Evolutionary conservation across 2,797 vertebrate genomes (phyloP).

Genomic region (Cirrhinus mrigala): DNA sequence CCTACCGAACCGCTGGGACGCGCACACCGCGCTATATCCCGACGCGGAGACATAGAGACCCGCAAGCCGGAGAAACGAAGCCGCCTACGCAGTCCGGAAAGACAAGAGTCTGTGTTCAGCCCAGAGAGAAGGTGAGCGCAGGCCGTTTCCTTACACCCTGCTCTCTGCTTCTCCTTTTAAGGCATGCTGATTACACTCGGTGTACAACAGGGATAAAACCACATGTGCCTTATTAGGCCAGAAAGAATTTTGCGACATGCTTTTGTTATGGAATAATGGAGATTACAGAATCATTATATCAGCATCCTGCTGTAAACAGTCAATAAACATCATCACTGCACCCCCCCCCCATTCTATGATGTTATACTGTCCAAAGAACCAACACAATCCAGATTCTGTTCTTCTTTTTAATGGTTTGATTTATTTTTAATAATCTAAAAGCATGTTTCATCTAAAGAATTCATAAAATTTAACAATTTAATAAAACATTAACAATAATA

Average conservation of each 20-base stretch:
- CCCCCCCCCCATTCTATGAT: background rate
- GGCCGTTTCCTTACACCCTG: background rate
- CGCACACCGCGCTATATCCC: constrained; percentile 62
- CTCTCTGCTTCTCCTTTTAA: constrained; percentile 68
- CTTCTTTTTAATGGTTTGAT: background rate
- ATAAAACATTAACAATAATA: background rate
- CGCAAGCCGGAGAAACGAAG: constrained; percentile 82
- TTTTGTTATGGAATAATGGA: constrained; percentile 37
- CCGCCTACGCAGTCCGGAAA: constrained; percentile 76
- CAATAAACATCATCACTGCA: constrained; percentile 54
- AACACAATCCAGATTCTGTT: background rate
- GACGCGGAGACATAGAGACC: constrained; percentile 74
- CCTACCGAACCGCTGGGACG: constrained; percentile 61
- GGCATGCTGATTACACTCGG: constrained; percentile 49
- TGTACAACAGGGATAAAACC: constrained; percentile 4
- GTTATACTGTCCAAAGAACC: constrained; percentile 57
- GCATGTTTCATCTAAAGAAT: background rate
- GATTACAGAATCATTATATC: constrained; percentile 26
- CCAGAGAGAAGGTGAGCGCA: constrained; percentile 81
- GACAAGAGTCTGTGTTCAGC: constrained; percentile 74
- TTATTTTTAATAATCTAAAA: background rate
- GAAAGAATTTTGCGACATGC: background rate
- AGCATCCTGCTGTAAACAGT: constrained; percentile 40
- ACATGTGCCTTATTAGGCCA: constrained; percentile 49
- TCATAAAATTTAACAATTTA: background rate